Base-by-base conservation (phyloP, 2,888 invertebrate species). In the Drosophila birchii region DNA sequence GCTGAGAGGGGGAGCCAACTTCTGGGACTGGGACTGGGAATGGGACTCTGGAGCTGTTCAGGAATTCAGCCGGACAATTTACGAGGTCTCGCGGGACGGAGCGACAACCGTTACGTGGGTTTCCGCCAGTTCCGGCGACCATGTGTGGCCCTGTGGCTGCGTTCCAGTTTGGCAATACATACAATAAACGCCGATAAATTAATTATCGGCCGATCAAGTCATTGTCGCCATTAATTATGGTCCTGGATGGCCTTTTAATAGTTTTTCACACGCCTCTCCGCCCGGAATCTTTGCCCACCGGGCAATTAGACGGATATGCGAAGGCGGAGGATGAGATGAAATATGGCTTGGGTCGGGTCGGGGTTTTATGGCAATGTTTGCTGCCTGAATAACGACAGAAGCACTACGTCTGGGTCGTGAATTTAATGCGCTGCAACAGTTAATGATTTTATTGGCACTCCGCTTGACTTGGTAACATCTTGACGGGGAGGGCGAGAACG, bases 391-490 rank as follows among this genome's bases (percentile, higher is more conserved):
- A 78, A 66, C 75, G 72, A 64, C 59, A 47, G 56, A 18, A 49
- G 61, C 51, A 53, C 51, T 36, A 53, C 70, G 76, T 70, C 68
- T 66, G 72, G 36, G 66, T 60, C 69, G 76, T 78, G 74, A 78
- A 75, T 74, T 87, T 80, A 83, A 88, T 83, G 78, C 75, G 78
- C 73, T 85, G 86, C 88, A 86, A 83, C 83, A 88, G 76, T 85
- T 88, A 85, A 85, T 85, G 86, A 86, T 80, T 85, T 86, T 88
- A 83, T 82, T 86, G 80, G 75, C 86, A 86, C 86, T 86, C 78
- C 71, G 71, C 73, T 67, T 76, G 75, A 66, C 74, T 56, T 62
- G 63, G 36, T 57, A 61, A 67, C 74, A 34, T 36, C 45, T 58
- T 32, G 29, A 20, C 11, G 23, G 23, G 29, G 38, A 20, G 34